Base-by-base conservation (phyloP, 2,797 vertebrate genomes). In the Telmatherina bonti region DNA sequence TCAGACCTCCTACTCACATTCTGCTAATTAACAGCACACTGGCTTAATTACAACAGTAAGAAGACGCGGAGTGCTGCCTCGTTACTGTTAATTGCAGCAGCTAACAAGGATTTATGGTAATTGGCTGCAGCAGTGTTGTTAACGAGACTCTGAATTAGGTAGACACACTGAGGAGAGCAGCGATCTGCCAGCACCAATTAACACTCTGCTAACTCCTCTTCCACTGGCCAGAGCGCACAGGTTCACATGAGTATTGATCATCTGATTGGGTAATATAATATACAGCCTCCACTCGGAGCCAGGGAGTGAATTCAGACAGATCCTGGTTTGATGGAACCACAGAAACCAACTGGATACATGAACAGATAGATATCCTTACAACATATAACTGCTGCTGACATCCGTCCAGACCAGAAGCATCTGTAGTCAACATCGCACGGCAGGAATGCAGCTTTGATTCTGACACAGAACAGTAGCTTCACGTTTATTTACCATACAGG, bases 21-120 rank as follows among this genome's bases (percentile, higher is more conserved):
- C 95, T 93, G 93, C 97, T 97, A 98, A 99, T 99, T 99, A 98
- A 98, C 96, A 97, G 96, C 96, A 96, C 94, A 96, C 86, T 86
- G 93, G 96, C 96, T 96, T 97, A 99, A 98, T 99, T 99, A 97
- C 96, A 98, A 98, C 97, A 96, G 95, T 95, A 96, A 95, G 95
- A 96, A 97, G 95, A 96, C 96, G 94, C 84, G 95, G 95, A 92
- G 94, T 92, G 77, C 88, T 92, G 93, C 93, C 94, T 93, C 93
- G 93, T 96, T 93, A 93, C 96, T 96, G 96, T 97, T 99, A 98
- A 99, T 98, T 99, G 97, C 96, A 95, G 92, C 93, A 15, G 85
- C 86, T 90, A 93, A 96, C 88, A 68, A 88, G 88, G 90, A 98
- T 99, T 98, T 98, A 99, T 98, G 97, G 95, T 97, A 96, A 99